Evolutionary conservation across 2,888 invertebrate species (phyloP), one percentile per base, ranked within the genome.

Genomic region (Coelinius sp.): DNA sequence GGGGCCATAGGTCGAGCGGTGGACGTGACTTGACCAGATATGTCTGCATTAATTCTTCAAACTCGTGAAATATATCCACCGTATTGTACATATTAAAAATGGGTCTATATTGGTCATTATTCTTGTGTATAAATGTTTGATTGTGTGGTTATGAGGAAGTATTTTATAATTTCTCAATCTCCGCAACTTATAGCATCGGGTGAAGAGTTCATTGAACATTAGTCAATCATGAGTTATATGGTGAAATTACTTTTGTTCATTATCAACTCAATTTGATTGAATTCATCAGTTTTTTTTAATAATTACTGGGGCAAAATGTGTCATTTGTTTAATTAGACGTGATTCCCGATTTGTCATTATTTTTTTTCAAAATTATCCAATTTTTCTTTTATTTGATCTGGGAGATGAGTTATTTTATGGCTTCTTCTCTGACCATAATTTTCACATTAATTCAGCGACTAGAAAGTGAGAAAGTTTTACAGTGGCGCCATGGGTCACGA

Each of bases 21-120:
- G 70, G 69, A 75, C 75, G 75, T 75, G 75, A 75, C 73, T 75
- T 63, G 75, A 75, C 74, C 73, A 72, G 73, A 75, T 75, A 74
- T 56, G 70, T 74, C 70, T 74, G 72, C 70, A 75, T 75, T 73
- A 75, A 70, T 73, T 70, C 68, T 62, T 68, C 65, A 66, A 56
- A 56, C 63, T 73, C 62, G 63, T 68, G 56, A n/a, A 53, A 25
- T 14, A 25, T 53, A 53, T 25, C n/a, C 56, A 27, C n/a, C 31
- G 8, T 27, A 27, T 56, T 56, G 31, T 56, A 31, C 27, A 31
- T 56, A n/a, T 27, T 56, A n/a, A 1, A 10, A 5, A 41, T 41
- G 1, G 5, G 1, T 35, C 5, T 44, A n/a, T 31, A 8, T 31
- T n/a, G 20, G 6, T 2, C 4, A 49, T 49, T 8, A 8, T 49